Conservation (phyloP, 1,140 invertebrate genomes). For the Heliconius hewitsoni region DNA sequence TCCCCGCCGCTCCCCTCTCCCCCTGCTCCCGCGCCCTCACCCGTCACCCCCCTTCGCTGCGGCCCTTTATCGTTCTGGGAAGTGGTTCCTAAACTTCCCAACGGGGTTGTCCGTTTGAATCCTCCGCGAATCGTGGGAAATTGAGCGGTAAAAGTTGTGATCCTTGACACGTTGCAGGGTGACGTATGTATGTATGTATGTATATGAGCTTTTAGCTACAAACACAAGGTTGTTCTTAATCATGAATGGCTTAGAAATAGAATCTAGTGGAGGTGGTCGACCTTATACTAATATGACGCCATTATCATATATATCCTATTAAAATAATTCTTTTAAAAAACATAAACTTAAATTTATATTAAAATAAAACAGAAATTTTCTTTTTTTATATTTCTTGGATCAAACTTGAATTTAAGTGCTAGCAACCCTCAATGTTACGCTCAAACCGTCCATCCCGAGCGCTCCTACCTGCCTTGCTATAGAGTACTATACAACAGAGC, state of each 20-base stretch:
- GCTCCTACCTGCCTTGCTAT: conserved; percentile 35
- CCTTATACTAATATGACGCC: conserved; percentile 28
- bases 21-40: conserved; percentile 60
- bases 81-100: conserved; percentile 80
- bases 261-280: conserved; percentile 30
- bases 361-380: conserved; percentile 5
- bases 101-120: conserved; percentile 58
- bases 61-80: conserved; percentile 80
- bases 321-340: background rate
- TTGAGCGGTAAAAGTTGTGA: conserved; percentile 62
- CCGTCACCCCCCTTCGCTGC: conserved; percentile 47
- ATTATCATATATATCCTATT: conserved; percentile 12
- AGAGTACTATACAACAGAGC: conserved; percentile 26
- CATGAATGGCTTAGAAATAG: conserved; percentile 34
- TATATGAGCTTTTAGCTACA: conserved; percentile 56
- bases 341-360: background rate
- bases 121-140: conserved; percentile 58
- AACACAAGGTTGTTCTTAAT: conserved; percentile 49
- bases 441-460: conserved; percentile 37
- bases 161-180: conserved; percentile 70
- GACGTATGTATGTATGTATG: conserved; percentile 27
- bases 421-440: conserved; percentile 32
- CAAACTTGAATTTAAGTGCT: conserved; percentile 17
- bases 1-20: conserved; percentile 46
- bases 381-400: background rate